Conservation (phyloP, 1,140 invertebrate genomes). For the Daktulosphaira vitifoliae region DNA sequence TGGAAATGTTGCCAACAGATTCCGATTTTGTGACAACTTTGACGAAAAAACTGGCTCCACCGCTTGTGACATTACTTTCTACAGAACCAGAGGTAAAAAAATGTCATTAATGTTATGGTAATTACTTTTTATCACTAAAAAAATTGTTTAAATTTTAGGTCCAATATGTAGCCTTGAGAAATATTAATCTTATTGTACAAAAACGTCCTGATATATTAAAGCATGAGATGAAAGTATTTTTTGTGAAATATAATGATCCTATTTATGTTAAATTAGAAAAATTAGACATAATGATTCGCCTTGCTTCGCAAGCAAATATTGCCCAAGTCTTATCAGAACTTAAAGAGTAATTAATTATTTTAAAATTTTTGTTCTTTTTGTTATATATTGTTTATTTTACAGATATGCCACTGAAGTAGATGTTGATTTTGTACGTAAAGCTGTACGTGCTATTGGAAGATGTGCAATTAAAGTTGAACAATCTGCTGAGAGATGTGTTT, state of each 20-base stretch:
- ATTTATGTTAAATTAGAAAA: slow-evolving; percentile 99
- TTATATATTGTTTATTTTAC: background rate
- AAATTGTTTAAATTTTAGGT: slow-evolving; percentile 43
- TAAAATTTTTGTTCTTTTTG: no score
- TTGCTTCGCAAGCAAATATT: slow-evolving; percentile 97
- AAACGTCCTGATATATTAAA: slow-evolving; percentile 98
- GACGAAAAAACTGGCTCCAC: slow-evolving; percentile 95
- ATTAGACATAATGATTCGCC: slow-evolving; percentile 97
- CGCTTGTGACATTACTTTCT: slow-evolving; percentile 94
- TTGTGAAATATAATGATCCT: slow-evolving; percentile 99
- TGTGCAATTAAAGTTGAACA: slow-evolving; percentile 99
- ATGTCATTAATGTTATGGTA: slow-evolving; percentile 8
- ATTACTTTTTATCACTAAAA: background rate
- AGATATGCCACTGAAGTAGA: slow-evolving; percentile 94
- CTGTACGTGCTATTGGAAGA: slow-evolving; percentile 93
- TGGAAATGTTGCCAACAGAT: slow-evolving; percentile 91
- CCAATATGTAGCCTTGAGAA: slow-evolving; percentile 96
- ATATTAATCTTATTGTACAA: slow-evolving; percentile 99
- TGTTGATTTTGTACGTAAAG: slow-evolving; percentile 99
- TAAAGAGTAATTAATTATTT: slow-evolving; percentile 58
- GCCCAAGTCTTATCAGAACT: slow-evolving; percentile 96
- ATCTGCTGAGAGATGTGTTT: slow-evolving; percentile 96
- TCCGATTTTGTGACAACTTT: slow-evolving; percentile 89
- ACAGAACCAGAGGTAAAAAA: slow-evolving; percentile 83
- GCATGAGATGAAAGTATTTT: slow-evolving; percentile 99